Evolutionary conservation across 2,797 vertebrate genomes (phyloP).

Genomic region (Odontamblyopus lacepedii): DNA sequence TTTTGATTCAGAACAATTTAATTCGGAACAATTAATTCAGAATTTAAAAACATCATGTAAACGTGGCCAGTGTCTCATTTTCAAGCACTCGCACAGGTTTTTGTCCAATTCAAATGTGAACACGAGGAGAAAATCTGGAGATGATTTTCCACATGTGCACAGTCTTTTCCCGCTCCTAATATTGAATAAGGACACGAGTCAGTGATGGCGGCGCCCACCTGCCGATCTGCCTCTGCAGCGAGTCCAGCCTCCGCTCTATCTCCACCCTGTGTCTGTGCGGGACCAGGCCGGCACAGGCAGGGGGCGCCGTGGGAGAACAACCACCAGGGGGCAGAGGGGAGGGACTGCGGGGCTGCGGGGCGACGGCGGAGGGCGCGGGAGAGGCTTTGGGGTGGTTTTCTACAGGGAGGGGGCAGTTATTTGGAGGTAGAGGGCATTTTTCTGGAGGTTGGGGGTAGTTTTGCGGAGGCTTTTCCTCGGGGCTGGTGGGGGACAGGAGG

Average conservation of each 20-base stretch:
- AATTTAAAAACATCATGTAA: too few species aligned
- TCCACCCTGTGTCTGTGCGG: constrained; percentile 66
- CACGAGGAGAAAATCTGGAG: too few species aligned
- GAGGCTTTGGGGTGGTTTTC: not conserved
- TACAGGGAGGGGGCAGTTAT: not conserved
- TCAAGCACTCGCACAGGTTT: too few species aligned
- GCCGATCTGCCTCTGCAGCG: constrained; percentile 83
- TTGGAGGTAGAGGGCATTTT: not conserved
- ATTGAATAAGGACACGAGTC: not conserved
- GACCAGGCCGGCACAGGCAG: constrained; percentile 52
- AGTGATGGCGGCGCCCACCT: constrained; percentile 67
- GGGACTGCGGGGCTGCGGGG: constrained; percentile 41
- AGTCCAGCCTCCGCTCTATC: constrained; percentile 81
- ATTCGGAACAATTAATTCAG: too few species aligned
- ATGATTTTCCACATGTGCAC: not conserved
- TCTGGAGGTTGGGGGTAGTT: not conserved
- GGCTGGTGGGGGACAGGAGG: constrained; percentile 39
- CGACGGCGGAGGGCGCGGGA: constrained; percentile 27
- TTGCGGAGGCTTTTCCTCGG: not conserved
- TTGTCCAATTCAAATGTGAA: too few species aligned
- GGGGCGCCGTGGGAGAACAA: constrained; percentile 19
- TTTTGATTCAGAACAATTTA: too few species aligned
- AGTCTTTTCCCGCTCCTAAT: not conserved
- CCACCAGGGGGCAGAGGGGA: too few species aligned
- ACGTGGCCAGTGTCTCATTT: too few species aligned